Evolutionary conservation across 2,797 vertebrate genomes (phyloP), one percentile per base, ranked within the genome.

Genomic region (Acanthis flammea): DNA sequence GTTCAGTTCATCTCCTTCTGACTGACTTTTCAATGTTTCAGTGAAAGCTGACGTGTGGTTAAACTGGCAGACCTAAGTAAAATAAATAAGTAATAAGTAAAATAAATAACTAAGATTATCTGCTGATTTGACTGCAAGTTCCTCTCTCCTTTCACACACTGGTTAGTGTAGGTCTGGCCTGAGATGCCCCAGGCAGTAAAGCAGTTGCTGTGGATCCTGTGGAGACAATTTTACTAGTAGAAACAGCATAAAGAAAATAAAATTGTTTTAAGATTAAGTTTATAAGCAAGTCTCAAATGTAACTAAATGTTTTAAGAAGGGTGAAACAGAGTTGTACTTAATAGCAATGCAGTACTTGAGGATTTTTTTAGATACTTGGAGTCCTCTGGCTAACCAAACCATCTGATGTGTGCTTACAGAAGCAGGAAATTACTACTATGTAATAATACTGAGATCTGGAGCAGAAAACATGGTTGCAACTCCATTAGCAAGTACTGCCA

Each of bases 391-490:
- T 89, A 62, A 82, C 15, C 55, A 77, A 88, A 35, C 19, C 0
- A 6, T 57, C 50, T 94, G 35, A 70, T 75, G 19, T 92, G 25
- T 92, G 19, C 75, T 96, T 95, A 44, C 98, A 99, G 98, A 99
- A 78, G 97, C 97, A 74, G 97, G 98, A 95, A 99, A 98, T 92
- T 98, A 99, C 96, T 99, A 99, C 78, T 99, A 98, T 95, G 98
- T 99, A 95, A 95, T 99, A 94, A 97, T 99, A 97, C 97, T 99
- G 72, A 98, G 98, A 47, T 98, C 98, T 17, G 99, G 99, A 95
- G 97, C 98, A 44, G 98, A 99, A 95, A 98, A 99, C 93, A 98
- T 98, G 4, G 98, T 99, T 91, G 98, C 99, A 35, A 99, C 99
- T 16, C 98, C 99, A 1, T 86, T 99, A 74, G 98, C 98, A 80